Conservation (phyloP, 2,888 invertebrate species). For the Xylota sylvarum region DNA sequence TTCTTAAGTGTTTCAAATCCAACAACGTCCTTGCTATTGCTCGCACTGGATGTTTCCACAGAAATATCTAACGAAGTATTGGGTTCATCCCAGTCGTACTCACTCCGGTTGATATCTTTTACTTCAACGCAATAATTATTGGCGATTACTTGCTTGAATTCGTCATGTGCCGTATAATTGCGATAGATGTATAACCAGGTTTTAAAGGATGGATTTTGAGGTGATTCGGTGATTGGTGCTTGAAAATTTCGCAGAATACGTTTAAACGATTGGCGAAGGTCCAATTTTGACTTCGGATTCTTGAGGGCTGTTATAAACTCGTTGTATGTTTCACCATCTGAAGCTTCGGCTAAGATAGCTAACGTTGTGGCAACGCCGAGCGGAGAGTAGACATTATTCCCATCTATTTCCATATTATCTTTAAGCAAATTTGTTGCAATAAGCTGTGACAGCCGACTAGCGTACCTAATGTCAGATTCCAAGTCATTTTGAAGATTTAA, state of each 20-base stretch:
- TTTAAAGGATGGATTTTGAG: slow-evolving; percentile 86
- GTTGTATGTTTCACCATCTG: slow-evolving; percentile 87
- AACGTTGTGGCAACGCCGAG: slow-evolving; percentile 88
- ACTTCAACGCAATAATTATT: slow-evolving; percentile 88
- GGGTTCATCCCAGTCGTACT: slow-evolving; percentile 82
- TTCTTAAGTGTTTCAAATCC: slow-evolving; percentile 84
- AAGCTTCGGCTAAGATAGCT: slow-evolving; percentile 88
- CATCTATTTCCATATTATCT: slow-evolving; percentile 83
- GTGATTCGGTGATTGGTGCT: slow-evolving; percentile 75
- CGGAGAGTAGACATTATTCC: slow-evolving; percentile 88
- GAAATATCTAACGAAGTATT: slow-evolving; percentile 78
- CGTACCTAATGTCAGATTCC: slow-evolving; percentile 78
- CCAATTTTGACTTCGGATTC: slow-evolving; percentile 85
- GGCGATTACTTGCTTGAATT: slow-evolving; percentile 87
- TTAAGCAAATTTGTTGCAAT: slow-evolving; percentile 83
- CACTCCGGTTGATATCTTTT: slow-evolving; percentile 84
- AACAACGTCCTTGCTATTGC: slow-evolving; percentile 84
- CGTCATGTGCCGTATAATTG: slow-evolving; percentile 87
- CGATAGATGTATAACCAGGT: slow-evolving; percentile 89
- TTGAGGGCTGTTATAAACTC: slow-evolving; percentile 87
- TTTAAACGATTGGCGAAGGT: slow-evolving; percentile 80
- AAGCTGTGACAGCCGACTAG: slow-evolving; percentile 82
- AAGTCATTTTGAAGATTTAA: slow-evolving; percentile 22
- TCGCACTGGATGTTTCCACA: slow-evolving; percentile 78
- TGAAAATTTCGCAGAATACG: slow-evolving; percentile 80